Base-by-base conservation (phyloP, 2,888 invertebrate species). In the Candidula unifasciata region DNA sequence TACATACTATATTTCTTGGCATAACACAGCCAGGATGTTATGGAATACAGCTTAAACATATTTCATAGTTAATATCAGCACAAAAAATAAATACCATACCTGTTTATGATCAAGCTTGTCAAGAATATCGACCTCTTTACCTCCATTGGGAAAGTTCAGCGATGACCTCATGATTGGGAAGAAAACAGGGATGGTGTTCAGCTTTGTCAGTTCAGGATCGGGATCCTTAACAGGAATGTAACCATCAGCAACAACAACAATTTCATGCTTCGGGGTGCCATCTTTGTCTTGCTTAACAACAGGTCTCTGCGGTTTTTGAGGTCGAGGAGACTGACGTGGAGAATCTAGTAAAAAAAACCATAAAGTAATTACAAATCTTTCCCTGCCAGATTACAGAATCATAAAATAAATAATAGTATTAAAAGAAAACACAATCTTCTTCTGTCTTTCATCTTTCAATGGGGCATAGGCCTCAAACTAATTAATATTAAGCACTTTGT, bases 101-200 rank as follows among this genome's bases (percentile, higher is more conserved):
- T 79, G 79, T 79, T 80, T 84, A 76, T 96, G 94, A 91, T 96
- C 96, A 16, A 96, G 93, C 86, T 96, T 96, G 94, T 98, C 98
- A 35, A 97, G 94, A 0, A 98, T 96, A 93, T 98, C 98, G 0
- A 96, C 96, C 44, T 91, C 90, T 30, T 90, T 82, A 16, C 87
- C 82, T 73, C 90, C 90, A 35, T 94, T 94, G 0, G 97, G 97
- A 81, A 97, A 94, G 69, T 97, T 97, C 1, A 97, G 94, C 0
- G 97, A 97, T 0, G 97, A 97, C 66, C 97, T 94, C 96, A 98
- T 97, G 78, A 98, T 97, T 0, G 98, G 98, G 82, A 98, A 94
- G 93, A 98, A 98, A 94, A 97, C 97, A 3, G 98, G 98, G 89
- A 98, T 97, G 2, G 91, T 90, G 80, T 91, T 90, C 52, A 93